Evolutionary conservation across 2,797 vertebrate species (phyloP), one percentile per base, ranked within the genome.

Genomic region (Mormyrops boulengeri): DNA sequence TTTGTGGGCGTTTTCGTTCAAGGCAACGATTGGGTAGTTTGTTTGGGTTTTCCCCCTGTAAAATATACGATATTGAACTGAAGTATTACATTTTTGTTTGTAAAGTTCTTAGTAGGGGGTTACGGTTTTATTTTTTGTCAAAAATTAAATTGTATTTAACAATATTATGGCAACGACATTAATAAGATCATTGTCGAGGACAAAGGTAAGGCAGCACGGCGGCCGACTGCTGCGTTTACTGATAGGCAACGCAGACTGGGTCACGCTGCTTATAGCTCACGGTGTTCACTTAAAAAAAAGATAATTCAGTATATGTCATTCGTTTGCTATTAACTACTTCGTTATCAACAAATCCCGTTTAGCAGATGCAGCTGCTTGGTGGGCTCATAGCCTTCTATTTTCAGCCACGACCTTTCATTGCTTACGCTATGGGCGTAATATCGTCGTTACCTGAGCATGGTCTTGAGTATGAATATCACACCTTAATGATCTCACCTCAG

Each of bases 111-210:
- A 30, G 87, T 89, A 88, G 92, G 41, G 88, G 49, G 69, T 17
- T 82, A 52, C 11, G 85, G 66, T 47, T 73, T 77, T 11, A 9
- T 89, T 62, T 62, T 88, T 7, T 14, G 53, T 12, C 19, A 34
- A 87, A 88, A 6, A 12, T 12, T 7, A 85, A 30, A 44, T 9
- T 49, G 8, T 57, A 41, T 66, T 9, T 85, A 62, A 34, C 91
- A 55, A 82, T 89, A 93, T 62, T 88, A 96, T 96, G 96, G 96
- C 95, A 87, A 92, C 95, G 87, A 90, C 92, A 87, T 92, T 93
- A 89, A 92, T 95, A 90, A 93, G 94, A 93, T 94, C 94, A 34
- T 89, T 93, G 53, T 60, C 95, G 26, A 95, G 93, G 89, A 93
- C 92, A 49, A 94, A 94, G 95, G 96, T 96, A 94, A 94, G 93